A percentile compares a stretch with the other conserved stretches of the same genome.
phyloP scores from a whole-genome alignment of 2,797 vertebrate genomes.

The Sylvilagus floridanus region DNA sequence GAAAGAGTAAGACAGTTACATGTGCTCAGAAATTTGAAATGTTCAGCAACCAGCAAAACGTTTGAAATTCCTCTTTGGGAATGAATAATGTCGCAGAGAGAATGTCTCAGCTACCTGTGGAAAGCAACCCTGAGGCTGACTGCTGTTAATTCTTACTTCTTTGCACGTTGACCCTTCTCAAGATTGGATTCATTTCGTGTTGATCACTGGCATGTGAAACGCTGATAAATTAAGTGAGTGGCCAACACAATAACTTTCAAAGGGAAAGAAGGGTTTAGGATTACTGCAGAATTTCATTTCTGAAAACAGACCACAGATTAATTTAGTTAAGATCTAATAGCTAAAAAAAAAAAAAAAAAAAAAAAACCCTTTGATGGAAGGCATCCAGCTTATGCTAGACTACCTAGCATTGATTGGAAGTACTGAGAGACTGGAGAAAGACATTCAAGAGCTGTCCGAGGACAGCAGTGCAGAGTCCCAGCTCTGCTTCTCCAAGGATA shows the following conservation, averaged over 20 bases:
- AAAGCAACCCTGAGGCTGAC: neutral
- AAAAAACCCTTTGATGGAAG: constrained; percentile 34
- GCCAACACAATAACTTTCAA: constrained; percentile 64
- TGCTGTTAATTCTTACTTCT: constrained; percentile 19
- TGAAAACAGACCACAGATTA: constrained; percentile 70
- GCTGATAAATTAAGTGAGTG: constrained; percentile 77
- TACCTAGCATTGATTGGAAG: constrained; percentile 52
- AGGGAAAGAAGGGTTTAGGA: constrained; percentile 48
- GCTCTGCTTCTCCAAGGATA: neutral
- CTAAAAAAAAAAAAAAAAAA: neutral
- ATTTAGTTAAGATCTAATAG: constrained; percentile 75
- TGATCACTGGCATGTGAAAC: constrained; percentile 62
- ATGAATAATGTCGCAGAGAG: neutral
- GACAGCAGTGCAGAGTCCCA: constrained; percentile 4
- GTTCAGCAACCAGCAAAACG: constrained; percentile 38
- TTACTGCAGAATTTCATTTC: constrained; percentile 70
- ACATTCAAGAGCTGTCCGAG: constrained; percentile 44
- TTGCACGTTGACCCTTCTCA: neutral
- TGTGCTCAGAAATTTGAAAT: constrained; percentile 5
- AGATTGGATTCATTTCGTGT: constrained; percentile 69
- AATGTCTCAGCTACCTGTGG: neutral
- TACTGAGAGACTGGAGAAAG: constrained; percentile 7
- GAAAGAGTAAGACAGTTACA: neutral
- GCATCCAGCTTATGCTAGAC: constrained; percentile 59
- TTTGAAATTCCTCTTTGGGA: neutral